phyloP scores from a whole-genome alignment of 2,113 vertebrate genomes.

The Brachypteracias leptosomus region DNA sequence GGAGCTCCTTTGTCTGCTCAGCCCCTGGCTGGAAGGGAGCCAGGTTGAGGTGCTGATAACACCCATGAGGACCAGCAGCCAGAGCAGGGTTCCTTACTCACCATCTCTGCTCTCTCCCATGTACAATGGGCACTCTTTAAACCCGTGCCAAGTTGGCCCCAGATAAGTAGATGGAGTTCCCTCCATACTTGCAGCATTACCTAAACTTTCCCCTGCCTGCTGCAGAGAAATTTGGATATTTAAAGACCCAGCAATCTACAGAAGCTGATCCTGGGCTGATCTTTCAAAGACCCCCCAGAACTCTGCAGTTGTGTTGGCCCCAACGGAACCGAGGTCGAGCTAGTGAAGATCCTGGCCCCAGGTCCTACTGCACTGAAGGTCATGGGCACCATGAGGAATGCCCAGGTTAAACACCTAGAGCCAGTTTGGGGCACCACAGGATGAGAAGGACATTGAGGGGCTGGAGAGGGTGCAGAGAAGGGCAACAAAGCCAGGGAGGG shows the following conservation, averaged over 20 bases:
- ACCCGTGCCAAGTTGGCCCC: background rate
- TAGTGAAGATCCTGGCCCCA: background rate
- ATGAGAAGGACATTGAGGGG: too few relatives aligned
- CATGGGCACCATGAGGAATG: accelerated
- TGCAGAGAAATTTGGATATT: background rate
- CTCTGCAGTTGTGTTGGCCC: accelerated
- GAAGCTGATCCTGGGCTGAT: background rate
- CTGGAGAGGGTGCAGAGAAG: too few relatives aligned
- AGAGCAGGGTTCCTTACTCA: background rate
- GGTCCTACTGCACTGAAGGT: background rate
- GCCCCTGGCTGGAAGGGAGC: background rate
- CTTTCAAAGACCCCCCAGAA: background rate
- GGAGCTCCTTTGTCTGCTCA: background rate
- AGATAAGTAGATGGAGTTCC: background rate
- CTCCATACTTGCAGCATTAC: background rate
- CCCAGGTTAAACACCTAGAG: background rate
- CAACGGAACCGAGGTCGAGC: accelerated
- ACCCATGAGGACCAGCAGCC: background rate
- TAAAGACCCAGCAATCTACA: background rate
- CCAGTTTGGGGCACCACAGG: too few relatives aligned
- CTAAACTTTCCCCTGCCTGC: background rate
- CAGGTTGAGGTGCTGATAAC: background rate
- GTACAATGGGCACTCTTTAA: background rate
- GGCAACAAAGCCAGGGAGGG: too few relatives aligned
- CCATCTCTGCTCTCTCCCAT: background rate